Evolutionary conservation across 2,888 invertebrate genomes (phyloP).

Genomic region (Tachina fera): DNA sequence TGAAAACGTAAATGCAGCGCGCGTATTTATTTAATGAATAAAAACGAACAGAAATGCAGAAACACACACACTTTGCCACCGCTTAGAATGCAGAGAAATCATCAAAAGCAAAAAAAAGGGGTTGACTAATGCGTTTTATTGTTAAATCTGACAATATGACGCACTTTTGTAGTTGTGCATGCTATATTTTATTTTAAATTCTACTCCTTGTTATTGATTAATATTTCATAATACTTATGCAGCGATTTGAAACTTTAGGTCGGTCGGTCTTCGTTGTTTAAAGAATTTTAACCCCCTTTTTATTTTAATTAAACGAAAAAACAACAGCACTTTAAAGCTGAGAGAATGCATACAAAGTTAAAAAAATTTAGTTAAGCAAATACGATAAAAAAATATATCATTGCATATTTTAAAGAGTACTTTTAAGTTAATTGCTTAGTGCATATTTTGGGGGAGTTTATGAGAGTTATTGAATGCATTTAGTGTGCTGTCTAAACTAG

Average conservation of each 20-base stretch:
- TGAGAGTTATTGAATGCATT: slow-evolving; percentile 8
- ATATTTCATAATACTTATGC: slow-evolving; percentile 49
- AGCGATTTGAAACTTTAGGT: slow-evolving; percentile 26
- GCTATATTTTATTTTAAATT: slow-evolving; percentile 19
- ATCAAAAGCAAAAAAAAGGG: slow-evolving; percentile 26
- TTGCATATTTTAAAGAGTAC: slow-evolving; percentile 45
- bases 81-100: slow-evolving; percentile 15
- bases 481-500: background rate
- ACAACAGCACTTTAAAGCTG: slow-evolving; percentile 2
- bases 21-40: slow-evolving; percentile 53
- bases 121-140: slow-evolving; percentile 69
- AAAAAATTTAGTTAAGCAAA: slow-evolving; percentile 11
- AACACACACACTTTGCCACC: background rate
- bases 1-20: slow-evolving; percentile 46
- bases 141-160: slow-evolving; percentile 63
- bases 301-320: slow-evolving; percentile 28
- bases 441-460: slow-evolving; percentile 41
- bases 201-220: slow-evolving; percentile 61
- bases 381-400: slow-evolving; percentile 6
- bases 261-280: slow-evolving; percentile 1
- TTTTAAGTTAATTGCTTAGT: slow-evolving; percentile 5
- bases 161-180: slow-evolving; percentile 59
- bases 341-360: background rate
- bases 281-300: slow-evolving; percentile 17
- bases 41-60: background rate